A percentile compares a stretch with the other conserved stretches of the same genome.
Conservation (phyloP, 1,140 invertebrate species). For the Muscidifurax raptorellus region DNA sequence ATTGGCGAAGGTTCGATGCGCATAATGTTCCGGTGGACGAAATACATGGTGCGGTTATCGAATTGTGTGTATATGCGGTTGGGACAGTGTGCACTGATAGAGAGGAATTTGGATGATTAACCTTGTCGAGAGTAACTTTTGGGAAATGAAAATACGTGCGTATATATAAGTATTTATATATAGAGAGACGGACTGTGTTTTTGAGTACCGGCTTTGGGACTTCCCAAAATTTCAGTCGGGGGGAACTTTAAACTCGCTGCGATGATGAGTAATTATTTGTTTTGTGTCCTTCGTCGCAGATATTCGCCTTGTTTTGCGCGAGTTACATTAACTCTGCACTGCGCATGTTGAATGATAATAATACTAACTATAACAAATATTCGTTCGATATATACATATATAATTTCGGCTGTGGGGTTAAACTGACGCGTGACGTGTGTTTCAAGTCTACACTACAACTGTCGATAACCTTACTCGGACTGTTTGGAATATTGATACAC, state of each 20-base stretch:
- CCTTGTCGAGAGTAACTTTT: too few relatives aligned
- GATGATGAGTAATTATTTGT: slow-evolving; percentile 14
- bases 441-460: background rate
- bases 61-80: too few relatives aligned
- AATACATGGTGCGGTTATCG: too few relatives aligned
- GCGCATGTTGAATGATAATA: too few relatives aligned
- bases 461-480: background rate
- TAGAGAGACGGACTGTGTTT: too few relatives aligned
- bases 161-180: background rate
- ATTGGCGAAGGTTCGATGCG: too few relatives aligned
- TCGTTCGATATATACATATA: background rate
- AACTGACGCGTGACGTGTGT: background rate
- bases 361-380: background rate
- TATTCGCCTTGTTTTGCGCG: too few relatives aligned
- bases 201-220: too few relatives aligned
- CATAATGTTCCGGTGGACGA: too few relatives aligned
- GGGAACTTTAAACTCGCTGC: background rate
- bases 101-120: too few relatives aligned
- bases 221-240: background rate
- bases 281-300: background rate
- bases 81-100: too few relatives aligned
- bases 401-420: background rate
- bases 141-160: background rate
- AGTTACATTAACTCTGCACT: too few relatives aligned
- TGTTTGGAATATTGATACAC: background rate